These are phyloP conservation scores for Drosophila limbata DNA, from an alignment of 2,888 invertebrate species.

Conservation along the genomic window DNA sequence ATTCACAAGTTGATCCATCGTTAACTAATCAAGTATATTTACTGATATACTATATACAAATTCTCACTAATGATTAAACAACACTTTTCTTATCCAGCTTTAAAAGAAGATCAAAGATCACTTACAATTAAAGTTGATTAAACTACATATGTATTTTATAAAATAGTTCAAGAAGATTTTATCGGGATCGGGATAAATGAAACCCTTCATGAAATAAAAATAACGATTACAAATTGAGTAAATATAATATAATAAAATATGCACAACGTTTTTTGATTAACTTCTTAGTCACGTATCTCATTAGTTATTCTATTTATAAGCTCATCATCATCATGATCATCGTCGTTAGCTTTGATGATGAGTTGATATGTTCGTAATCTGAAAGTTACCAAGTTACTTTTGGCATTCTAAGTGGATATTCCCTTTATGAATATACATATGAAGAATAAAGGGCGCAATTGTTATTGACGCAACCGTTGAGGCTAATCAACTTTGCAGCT, in stretches of 20 bases:
- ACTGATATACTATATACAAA: neutral
- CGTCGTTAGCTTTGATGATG: constrained; percentile 3
- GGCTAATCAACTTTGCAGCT: constrained; percentile 21
- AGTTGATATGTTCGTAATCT: constrained; percentile 15
- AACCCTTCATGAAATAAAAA: neutral
- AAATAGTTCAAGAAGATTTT: neutral
- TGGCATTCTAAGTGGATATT: constrained; percentile 8
- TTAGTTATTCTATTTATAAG: constrained; percentile 35
- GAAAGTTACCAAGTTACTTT: constrained; percentile 1
- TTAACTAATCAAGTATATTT: constrained; percentile 8
- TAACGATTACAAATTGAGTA: constrained; percentile 10
- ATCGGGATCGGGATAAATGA: neutral
- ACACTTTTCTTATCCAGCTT: neutral
- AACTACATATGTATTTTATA: neutral
- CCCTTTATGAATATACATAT: constrained; percentile 13
- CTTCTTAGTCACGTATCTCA: constrained; percentile 43
- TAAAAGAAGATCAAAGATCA: neutral
- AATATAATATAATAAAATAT: constrained; percentile 4
- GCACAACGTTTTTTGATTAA: constrained; percentile 4
- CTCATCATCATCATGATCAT: constrained; percentile 20
- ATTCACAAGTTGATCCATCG: constrained; percentile 22
- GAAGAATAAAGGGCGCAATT: neutral
- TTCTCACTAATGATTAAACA: neutral
- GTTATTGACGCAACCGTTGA: constrained; percentile 37
- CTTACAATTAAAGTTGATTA: neutral